Evolutionary conservation across 2,113 vertebrate species (phyloP).

Genomic region (pig (Sus scrofa)): T2T-Sscrofa CM000821.6:60536501-60537000

Average conservation of each 20-base stretch:
- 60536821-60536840: conserved; percentile 42
- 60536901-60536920: conserved; percentile 97
- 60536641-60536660: background rate
- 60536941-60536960: conserved; percentile 97
- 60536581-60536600: background rate
- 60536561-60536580: background rate
- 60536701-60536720: background rate
- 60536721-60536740: background rate
- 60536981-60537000: conserved; percentile 10
- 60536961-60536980: conserved; percentile 98
- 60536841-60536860: conserved; percentile 90
- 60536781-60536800: conserved; percentile 23
- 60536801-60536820: conserved; percentile 6
- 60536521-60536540: conserved; percentile 4
- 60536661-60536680: background rate
- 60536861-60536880: conserved; percentile 96
- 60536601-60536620: background rate
- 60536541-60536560: conserved; percentile 8
- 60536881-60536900: conserved; percentile 95
- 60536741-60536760: background rate
- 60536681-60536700: background rate
- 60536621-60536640: background rate
- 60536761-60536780: conserved; percentile 47
- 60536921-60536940: conserved; percentile 94
- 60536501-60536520: background rate